These are phyloP conservation scores for Nematostella vectensis DNA, from an alignment of 92 coral and sea anemone species.

Conservation along the genomic window DNA sequence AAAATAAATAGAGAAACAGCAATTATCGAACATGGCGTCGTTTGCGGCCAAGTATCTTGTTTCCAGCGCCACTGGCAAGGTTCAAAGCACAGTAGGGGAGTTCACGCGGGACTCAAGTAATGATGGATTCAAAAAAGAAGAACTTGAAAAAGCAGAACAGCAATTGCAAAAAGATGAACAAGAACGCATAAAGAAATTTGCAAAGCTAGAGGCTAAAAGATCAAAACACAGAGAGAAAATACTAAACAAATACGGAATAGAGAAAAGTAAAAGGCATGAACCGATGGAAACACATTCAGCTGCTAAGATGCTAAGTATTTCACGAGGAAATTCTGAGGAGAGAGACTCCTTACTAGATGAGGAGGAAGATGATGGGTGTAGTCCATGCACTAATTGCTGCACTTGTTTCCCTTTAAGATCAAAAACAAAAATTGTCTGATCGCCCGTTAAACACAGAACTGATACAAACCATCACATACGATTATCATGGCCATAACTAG, in stretches of 20 bases:
- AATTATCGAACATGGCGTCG: constrained; percentile 74
- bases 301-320: constrained; percentile 22
- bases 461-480: no score
- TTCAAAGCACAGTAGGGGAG: constrained; percentile 44
- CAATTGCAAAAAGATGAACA: constrained; percentile 45
- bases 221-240: constrained; percentile 39
- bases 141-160: constrained; percentile 50
- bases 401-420: constrained; percentile 19
- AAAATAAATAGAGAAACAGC: no score
- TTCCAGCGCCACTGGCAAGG: constrained; percentile 46
- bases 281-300: constrained; percentile 54
- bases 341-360: constrained; percentile 42
- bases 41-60: constrained; percentile 83
- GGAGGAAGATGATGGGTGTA: constrained; percentile 42
- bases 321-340: constrained; percentile 21
- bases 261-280: constrained; percentile 55
- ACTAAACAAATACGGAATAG: constrained; percentile 66
- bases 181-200: constrained; percentile 37
- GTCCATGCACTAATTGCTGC: constrained; percentile 28
- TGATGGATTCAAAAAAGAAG: constrained; percentile 46
- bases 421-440: background rate
- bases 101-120: constrained; percentile 37
- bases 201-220: constrained; percentile 38
- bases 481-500: no score
- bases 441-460: no score